phyloP scores from a whole-genome alignment of 1,140 invertebrate genomes.

The Hypothenemus hampei region DNA sequence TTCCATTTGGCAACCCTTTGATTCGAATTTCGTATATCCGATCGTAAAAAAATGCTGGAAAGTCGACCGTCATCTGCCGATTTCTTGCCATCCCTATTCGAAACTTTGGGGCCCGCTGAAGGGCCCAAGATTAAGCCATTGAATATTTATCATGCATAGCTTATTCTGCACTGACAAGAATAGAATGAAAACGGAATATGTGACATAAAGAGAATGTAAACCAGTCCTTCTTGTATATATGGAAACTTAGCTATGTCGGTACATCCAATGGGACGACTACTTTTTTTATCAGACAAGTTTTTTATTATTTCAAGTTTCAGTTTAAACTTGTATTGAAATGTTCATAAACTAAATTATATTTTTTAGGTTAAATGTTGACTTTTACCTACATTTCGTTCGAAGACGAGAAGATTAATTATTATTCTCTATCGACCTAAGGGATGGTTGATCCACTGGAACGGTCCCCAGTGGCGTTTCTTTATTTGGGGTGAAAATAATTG shows the following conservation, averaged over 20 bases:
- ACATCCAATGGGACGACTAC: too few species aligned
- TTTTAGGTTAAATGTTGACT: too few species aligned
- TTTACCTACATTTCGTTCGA: too few species aligned
- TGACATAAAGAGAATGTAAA: constrained; percentile 31
- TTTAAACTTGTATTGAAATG: too few species aligned
- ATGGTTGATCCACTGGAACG: background rate
- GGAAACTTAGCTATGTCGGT: constrained; percentile 17
- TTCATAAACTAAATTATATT: too few species aligned
- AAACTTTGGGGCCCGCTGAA: constrained; percentile 13
- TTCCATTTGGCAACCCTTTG: constrained; percentile 14
- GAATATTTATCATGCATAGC: constrained; percentile 30
- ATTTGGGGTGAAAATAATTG: constrained; percentile 6
- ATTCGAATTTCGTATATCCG: background rate
- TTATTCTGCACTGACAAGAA: constrained; percentile 27
- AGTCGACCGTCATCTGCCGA: constrained; percentile 17
- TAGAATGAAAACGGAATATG: constrained; percentile 29
- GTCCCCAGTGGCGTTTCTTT: constrained; percentile 25
- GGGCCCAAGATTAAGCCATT: constrained; percentile 27
- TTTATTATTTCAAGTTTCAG: too few species aligned
- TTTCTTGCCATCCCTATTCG: constrained; percentile 14
- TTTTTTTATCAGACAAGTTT: too few species aligned
- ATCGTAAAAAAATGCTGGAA: constrained; percentile 3
- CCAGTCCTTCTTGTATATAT: constrained; percentile 28
- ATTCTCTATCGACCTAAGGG: too few species aligned
- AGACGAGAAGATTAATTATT: too few species aligned